These are phyloP conservation scores for Phrynocephalus vlangalii DNA, from an alignment of 2,797 vertebrate genomes.

Conservation along the genomic window DNA sequence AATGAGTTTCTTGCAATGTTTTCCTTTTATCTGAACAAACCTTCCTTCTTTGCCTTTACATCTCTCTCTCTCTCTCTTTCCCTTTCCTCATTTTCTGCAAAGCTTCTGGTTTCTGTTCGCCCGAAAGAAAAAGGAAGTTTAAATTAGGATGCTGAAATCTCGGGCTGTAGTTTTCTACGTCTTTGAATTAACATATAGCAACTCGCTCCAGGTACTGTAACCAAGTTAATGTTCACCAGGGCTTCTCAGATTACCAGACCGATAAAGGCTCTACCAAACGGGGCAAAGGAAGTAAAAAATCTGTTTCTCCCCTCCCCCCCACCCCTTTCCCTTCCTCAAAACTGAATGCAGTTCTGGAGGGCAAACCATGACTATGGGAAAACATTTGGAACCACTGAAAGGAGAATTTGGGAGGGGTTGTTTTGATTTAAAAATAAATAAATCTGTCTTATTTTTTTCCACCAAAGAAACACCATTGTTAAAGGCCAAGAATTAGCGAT, in stretches of 20 bases:
- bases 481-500: too few relatives aligned
- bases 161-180: conserved; percentile 70
- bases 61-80: neutral
- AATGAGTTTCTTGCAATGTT: neutral
- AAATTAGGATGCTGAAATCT: conserved; percentile 64
- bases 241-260: conserved; percentile 71
- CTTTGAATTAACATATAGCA: conserved; percentile 73
- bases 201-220: conserved; percentile 75
- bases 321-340: neutral
- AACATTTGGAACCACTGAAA: conserved; percentile 44
- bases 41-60: rapidly evolving
- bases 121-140: conserved; percentile 66
- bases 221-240: conserved; percentile 70
- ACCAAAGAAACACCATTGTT: neutral
- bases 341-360: conserved; percentile 44
- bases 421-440: neutral
- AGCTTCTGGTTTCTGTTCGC: conserved; percentile 42
- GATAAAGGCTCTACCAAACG: conserved; percentile 69
- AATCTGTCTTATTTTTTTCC: neutral
- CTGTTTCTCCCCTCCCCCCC: conserved; percentile 14
- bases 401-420: conserved; percentile 23
- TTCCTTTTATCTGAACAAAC: too few relatives aligned
- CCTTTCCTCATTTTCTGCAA: conserved; percentile 21
- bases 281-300: conserved; percentile 64
- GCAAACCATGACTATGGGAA: conserved; percentile 42